Percentiles rank a stretch among this genome's conserved stretches.
Evolutionary conservation across 1,140 invertebrate species (phyloP).

Genomic region (Drosophila orena): DNA sequence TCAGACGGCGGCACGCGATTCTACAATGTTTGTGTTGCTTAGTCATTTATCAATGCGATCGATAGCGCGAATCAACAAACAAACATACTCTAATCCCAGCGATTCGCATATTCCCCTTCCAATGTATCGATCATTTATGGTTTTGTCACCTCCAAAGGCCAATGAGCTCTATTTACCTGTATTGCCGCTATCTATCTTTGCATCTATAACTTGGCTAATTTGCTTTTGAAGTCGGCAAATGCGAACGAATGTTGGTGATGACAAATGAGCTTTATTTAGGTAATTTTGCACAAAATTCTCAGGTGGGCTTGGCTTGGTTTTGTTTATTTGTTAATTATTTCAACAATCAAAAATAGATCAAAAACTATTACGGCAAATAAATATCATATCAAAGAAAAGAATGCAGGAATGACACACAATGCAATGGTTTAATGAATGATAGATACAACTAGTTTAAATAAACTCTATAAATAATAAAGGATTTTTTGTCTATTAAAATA

Average conservation of each 20-base stretch:
- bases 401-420: too few relatives aligned
- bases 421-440: too few relatives aligned
- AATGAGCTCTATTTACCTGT: conserved; percentile 10
- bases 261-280: conserved; percentile 26
- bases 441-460: too few relatives aligned
- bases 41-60: conserved; percentile 32
- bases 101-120: not conserved
- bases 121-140: conserved; percentile 13
- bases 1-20: conserved; percentile 43
- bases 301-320: conserved; percentile 40
- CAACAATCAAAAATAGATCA: conserved; percentile 26
- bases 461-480: too few relatives aligned
- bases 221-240: conserved; percentile 10
- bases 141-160: not conserved
- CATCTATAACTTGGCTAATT: conserved; percentile 4
- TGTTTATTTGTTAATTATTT: conserved; percentile 3
- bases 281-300: conserved; percentile 41
- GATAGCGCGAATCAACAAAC: conserved; percentile 15
- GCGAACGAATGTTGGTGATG: conserved; percentile 9
- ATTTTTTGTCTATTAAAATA: not conserved
- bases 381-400: conserved; percentile 4
- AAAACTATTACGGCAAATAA: conserved; percentile 6
- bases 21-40: conserved; percentile 14
- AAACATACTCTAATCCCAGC: not conserved
- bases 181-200: conserved; percentile 9